Conservation (phyloP, 2,113 vertebrate species). For the Saccopteryx bilineata region DNA sequence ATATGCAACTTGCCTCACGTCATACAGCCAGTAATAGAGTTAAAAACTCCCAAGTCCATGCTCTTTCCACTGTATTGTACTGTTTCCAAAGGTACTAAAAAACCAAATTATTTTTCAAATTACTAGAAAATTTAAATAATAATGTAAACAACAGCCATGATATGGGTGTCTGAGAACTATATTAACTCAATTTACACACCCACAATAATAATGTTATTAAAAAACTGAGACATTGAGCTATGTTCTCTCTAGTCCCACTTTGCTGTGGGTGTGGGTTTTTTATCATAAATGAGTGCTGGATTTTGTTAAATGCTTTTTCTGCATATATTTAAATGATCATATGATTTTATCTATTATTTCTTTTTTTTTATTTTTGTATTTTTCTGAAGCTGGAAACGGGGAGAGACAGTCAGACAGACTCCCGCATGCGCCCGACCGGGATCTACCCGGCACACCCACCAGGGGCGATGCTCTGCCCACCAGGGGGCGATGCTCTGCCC, state of each 20-base stretch:
- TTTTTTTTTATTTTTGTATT: no score
- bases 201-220: not conserved
- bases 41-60: not conserved
- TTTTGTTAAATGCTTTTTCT: not conserved
- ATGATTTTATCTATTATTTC: not conserved
- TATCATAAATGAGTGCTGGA: not conserved
- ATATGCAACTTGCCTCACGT: not conserved
- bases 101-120: not conserved
- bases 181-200: not conserved
- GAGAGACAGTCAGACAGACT: no score
- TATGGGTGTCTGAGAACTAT: not conserved
- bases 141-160: not conserved
- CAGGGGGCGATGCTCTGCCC: no score
- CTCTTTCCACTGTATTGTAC: not conserved
- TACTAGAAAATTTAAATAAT: not conserved
- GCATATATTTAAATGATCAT: not conserved
- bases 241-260: not conserved
- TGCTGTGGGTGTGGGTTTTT: not conserved
- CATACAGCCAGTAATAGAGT: not conserved
- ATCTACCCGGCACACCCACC: no score
- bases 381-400: no score
- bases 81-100: not conserved
- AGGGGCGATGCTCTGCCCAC: no score
- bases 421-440: no score
- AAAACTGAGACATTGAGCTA: not conserved